phyloP scores from a whole-genome alignment of 2,113 vertebrate genomes.

The Lepus timidus region DNA sequence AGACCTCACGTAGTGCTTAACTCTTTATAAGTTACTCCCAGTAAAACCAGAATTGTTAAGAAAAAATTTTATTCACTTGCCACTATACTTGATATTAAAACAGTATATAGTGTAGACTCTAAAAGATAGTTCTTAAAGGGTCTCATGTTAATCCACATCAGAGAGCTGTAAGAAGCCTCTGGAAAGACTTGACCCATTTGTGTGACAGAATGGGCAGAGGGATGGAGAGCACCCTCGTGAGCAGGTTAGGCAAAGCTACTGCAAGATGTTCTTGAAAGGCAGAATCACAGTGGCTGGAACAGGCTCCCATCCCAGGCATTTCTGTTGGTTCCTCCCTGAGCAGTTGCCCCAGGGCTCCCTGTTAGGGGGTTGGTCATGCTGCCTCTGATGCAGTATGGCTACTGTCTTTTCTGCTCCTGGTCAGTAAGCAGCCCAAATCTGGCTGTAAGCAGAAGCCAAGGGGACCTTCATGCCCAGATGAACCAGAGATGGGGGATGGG shows the following conservation, averaged over 20 bases:
- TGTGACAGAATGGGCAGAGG: not conserved
- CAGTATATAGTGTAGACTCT: not conserved
- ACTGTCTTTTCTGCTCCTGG: conserved; percentile 9
- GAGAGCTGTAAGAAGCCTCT: not conserved
- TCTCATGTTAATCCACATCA: not conserved
- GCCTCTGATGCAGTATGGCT: not conserved
- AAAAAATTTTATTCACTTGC: not conserved
- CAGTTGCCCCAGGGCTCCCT: not conserved
- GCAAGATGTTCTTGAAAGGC: not conserved
- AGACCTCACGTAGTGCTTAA: not conserved
- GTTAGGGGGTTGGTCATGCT: not conserved
- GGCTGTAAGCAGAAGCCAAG: conserved; percentile 61
- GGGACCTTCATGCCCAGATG: conserved; percentile 70
- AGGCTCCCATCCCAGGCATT: not conserved
- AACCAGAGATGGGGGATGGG: conserved; percentile 47
- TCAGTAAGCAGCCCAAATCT: conserved; percentile 32
- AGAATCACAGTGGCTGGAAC: not conserved
- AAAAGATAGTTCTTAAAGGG: not conserved
- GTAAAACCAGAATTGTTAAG: conserved; percentile 11
- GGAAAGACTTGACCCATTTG: not conserved
- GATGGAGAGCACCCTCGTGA: not conserved
- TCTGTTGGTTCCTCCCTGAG: not conserved
- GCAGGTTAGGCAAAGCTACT: not conserved
- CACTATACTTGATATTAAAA: not conserved
- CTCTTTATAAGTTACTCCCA: not conserved